phyloP scores from a whole-genome alignment of 1,140 invertebrate species.

The Nomia melanderi region DNA sequence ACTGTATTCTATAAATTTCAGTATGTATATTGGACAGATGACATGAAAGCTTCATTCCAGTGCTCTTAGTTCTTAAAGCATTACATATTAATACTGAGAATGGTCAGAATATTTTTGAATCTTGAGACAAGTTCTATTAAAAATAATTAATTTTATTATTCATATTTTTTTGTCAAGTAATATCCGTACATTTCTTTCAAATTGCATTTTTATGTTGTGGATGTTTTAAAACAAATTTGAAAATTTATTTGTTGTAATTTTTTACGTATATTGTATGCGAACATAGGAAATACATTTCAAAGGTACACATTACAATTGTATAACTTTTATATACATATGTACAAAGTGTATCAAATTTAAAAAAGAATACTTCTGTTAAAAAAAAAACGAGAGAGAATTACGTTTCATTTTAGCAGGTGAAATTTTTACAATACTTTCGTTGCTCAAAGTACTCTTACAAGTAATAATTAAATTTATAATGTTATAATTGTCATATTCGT shows the following conservation, averaged over 20 bases:
- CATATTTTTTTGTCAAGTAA: neutral
- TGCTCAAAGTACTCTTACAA: neutral
- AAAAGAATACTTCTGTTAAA: neutral
- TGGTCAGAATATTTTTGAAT: neutral
- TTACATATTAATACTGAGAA: slow-evolving; percentile 1
- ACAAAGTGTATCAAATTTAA: slow-evolving; percentile 24
- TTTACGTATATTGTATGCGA: neutral
- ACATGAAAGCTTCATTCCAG: slow-evolving; percentile 17
- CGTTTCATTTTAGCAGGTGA: neutral
- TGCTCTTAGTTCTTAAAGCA: slow-evolving; percentile 20
- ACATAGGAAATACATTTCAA: slow-evolving; percentile 34
- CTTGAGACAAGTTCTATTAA: neutral
- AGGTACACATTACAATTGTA: slow-evolving; percentile 10
- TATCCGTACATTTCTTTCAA: neutral
- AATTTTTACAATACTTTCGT: slow-evolving; percentile 2
- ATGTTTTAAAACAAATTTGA: neutral
- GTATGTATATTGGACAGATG: slow-evolving; percentile 8
- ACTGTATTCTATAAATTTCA: slow-evolving; percentile 6
- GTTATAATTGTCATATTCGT: neutral
- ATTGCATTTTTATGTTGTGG: neutral
- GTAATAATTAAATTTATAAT: neutral
- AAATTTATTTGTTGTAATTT: neutral
- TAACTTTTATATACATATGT: slow-evolving; percentile 40
- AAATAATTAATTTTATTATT: neutral
- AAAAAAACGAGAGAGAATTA: neutral